Evolutionary conservation across 2,797 vertebrate species (phyloP).

Genomic region (Crax fasciolata): DNA sequence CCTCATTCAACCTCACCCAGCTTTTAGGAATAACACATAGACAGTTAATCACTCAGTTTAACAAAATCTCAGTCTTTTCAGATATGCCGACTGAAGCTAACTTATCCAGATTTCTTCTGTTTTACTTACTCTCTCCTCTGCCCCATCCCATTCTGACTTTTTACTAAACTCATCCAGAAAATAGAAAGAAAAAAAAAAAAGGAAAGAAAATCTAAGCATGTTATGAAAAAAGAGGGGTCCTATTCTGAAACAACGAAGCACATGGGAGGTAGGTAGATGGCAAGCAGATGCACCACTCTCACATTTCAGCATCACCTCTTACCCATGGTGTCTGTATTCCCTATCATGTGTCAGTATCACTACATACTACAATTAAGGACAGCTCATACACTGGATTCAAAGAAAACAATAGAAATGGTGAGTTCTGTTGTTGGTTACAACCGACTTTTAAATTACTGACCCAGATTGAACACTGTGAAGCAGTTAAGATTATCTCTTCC

Average conservation of each 20-base stretch:
- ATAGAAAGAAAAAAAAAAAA: neutral
- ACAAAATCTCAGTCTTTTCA: constrained; percentile 2
- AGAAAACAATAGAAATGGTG: constrained; percentile 20
- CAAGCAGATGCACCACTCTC: constrained; percentile 7
- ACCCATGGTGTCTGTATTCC: neutral
- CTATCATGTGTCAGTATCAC: neutral
- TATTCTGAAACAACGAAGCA: constrained; percentile 2
- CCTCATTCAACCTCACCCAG: constrained; percentile 44
- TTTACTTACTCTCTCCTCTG: neutral
- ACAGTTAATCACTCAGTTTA: constrained; percentile 19
- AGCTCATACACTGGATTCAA: neutral
- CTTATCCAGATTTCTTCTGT: constrained; percentile 25
- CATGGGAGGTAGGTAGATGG: neutral
- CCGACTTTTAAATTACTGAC: constrained; percentile 32
- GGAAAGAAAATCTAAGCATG: constrained; percentile 17
- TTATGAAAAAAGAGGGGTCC: neutral
- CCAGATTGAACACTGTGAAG: constrained; percentile 4
- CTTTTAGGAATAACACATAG: constrained; percentile 38
- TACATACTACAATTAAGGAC: neutral
- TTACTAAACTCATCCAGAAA: neutral
- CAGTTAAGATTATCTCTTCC: neutral
- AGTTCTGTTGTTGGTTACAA: neutral
- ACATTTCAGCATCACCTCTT: neutral
- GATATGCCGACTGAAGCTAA: constrained; percentile 21
- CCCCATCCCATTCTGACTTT: neutral